Conservation (phyloP, 2,113 vertebrate genomes). For the Scatophagus argus region DNA sequence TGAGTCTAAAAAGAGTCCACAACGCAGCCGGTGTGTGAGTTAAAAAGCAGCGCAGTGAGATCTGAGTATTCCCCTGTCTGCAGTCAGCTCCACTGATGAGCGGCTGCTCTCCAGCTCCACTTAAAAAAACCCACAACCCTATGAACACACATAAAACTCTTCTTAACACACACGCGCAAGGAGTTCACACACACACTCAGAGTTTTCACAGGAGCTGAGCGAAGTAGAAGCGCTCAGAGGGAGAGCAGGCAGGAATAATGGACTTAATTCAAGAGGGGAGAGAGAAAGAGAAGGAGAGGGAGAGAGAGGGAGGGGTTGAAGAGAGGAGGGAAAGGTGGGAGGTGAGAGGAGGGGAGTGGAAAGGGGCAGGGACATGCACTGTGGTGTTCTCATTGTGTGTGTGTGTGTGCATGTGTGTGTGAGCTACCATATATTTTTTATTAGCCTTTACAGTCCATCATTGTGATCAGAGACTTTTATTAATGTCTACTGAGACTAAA, state of each 20-base stretch:
- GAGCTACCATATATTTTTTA: conserved; percentile 30
- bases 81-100: conserved; percentile 69
- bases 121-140: conserved; percentile 72
- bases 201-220: conserved; percentile 67
- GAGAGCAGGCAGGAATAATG: conserved; percentile 81
- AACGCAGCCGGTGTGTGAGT: conserved; percentile 59
- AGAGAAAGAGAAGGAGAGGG: conserved; percentile 38
- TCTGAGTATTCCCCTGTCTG: conserved; percentile 63
- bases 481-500: background rate
- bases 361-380: conserved; percentile 59
- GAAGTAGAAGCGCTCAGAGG: conserved; percentile 69
- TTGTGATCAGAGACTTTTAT: conserved; percentile 5
- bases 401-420: conserved; percentile 18
- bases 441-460: conserved; percentile 1
- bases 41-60: conserved; percentile 56
- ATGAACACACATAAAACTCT: conserved; percentile 65
- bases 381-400: conserved; percentile 16
- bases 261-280: conserved; percentile 79
- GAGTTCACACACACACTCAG: conserved; percentile 48
- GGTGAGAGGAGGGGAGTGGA: conserved; percentile 68
- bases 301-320: conserved; percentile 58
- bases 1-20: conserved; percentile 36
- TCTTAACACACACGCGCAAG: conserved; percentile 61
- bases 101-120: conserved; percentile 70
- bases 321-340: conserved; percentile 67